These are phyloP conservation scores for Panonychus citri DNA, from an alignment of 1,140 invertebrate genomes.

Conservation along the genomic window DNA sequence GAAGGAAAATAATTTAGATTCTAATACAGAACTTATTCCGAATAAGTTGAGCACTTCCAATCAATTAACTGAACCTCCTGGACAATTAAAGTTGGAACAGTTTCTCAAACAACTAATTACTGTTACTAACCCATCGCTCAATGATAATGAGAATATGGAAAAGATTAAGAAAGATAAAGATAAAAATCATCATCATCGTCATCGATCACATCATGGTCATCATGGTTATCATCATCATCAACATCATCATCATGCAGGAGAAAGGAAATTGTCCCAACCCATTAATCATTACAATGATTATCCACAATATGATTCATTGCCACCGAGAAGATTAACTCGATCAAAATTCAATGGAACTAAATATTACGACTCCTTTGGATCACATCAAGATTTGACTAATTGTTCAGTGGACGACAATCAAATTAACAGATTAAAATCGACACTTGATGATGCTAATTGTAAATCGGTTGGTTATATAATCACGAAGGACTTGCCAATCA, in stretches of 20 bases:
- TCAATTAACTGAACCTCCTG: slow-evolving; percentile 9
- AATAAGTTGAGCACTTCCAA: no score
- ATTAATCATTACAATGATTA: not conserved
- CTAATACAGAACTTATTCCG: not conserved
- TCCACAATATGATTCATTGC: not conserved
- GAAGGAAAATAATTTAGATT: not conserved
- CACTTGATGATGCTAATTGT: not conserved
- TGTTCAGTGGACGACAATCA: not conserved
- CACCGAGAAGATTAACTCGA: not conserved
- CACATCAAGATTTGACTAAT: no score
- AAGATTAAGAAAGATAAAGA: no score
- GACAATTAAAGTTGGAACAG: slow-evolving; percentile 12
- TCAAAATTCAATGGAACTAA: not conserved
- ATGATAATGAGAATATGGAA: no score
- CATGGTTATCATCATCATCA: not conserved
- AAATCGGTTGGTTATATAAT: not conserved
- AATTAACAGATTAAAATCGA: no score
- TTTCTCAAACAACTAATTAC: slow-evolving; percentile 9
- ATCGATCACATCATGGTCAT: not conserved
- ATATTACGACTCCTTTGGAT: no score
- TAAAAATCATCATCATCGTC: no score
- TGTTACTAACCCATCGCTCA: not conserved
- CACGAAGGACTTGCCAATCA: not conserved
- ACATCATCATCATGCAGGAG: not conserved
- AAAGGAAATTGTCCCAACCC: no score